Evolutionary conservation across 2,888 invertebrate species (phyloP), one percentile per base, ranked within the genome.

Genomic region (Drosophila demipolita): DNA sequence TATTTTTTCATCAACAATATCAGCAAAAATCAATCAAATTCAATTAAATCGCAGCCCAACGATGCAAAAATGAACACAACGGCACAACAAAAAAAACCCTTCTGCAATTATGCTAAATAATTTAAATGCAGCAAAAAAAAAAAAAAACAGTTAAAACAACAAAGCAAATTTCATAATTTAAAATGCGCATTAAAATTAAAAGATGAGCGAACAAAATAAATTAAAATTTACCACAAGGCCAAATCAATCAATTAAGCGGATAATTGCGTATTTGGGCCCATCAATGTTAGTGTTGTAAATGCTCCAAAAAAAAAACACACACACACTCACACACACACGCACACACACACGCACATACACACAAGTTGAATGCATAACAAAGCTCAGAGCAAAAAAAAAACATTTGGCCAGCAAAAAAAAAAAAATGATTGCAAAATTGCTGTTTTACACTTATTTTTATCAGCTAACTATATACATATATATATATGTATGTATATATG

Each of bases 21-120:
- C 85, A 81, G 85, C 82, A 82, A 82, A 89, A 90, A 89, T 90
- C 86, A 90, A 90, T 90, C 89, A 90, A 81, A 85, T 82, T 74
- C 87, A 90, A 89, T 89, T 90, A 90, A 82, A 89, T 72, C 74
- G 69, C 78, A 59, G 77, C 82, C 73, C 66, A 68, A 69, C 77
- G 74, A 75, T 49, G 75, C 68, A 72, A 72, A 73, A 80, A 79
- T 61, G 54, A 67, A 50, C 70, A 75, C 32, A 61, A 20, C 32
- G 48, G 48, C 48, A 52, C 60, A 66, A 54, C n/a, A 55, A 53
- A 54, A 61, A 49, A 61, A 70, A 12, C 49, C 38, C 29, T 40
- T 58, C 45, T 73, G 73, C 73, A 90, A 86, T 86, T 77, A 81
- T 79, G 75, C 73, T 75, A 69, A 85, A 78, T 82, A 82, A 87